phyloP scores from a whole-genome alignment of 2,113 vertebrate genomes.

The Vidua chalybeata region DNA sequence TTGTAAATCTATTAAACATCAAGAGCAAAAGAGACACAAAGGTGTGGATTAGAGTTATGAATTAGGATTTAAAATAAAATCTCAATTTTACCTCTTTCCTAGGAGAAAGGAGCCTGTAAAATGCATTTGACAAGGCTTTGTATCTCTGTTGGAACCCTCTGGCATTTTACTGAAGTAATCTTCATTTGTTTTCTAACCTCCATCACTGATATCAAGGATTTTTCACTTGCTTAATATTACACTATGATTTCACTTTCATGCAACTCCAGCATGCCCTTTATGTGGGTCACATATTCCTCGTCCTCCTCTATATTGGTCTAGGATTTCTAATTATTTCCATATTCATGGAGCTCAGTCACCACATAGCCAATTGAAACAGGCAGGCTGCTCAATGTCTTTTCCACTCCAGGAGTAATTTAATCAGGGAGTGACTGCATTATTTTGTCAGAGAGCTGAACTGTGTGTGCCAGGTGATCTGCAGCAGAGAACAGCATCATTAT shows the following conservation, averaged over 20 bases:
- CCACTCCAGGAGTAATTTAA: slow-evolving; percentile 22
- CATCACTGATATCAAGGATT: background rate
- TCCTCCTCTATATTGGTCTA: background rate
- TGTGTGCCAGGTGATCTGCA: background rate
- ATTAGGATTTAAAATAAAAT: background rate
- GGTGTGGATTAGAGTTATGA: background rate
- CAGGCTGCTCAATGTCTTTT: slow-evolving; percentile 35
- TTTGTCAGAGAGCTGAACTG: background rate
- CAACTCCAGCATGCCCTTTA: background rate
- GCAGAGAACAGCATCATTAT: background rate
- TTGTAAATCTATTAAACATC: background rate
- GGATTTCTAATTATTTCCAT: slow-evolving; percentile 34
- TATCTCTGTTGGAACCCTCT: background rate
- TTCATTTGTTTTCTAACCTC: background rate
- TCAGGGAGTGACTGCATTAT: background rate
- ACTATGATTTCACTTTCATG: background rate
- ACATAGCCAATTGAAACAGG: background rate
- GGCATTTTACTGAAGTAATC: background rate
- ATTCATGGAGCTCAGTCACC: background rate
- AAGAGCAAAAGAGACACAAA: background rate
- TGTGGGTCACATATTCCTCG: background rate
- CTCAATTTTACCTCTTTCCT: background rate
- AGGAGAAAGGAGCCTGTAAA: background rate
- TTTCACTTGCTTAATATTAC: background rate
- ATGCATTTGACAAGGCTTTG: background rate